These are phyloP conservation scores for Prenolepis imparis DNA, from an alignment of 2,888 invertebrate genomes.

Conservation along the genomic window DNA sequence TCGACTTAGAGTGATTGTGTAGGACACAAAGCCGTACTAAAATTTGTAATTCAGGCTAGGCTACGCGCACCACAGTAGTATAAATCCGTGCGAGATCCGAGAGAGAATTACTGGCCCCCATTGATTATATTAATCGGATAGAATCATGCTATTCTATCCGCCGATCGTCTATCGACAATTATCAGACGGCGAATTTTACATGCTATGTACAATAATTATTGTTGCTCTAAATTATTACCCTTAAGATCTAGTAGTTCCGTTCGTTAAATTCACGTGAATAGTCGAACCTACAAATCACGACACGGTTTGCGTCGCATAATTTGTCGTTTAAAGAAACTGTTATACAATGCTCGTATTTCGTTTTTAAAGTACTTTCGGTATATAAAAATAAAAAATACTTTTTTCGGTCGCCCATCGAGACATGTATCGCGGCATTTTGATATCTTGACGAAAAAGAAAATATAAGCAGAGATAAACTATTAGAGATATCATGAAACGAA, in stretches of 20 bases:
- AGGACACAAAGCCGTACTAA: constrained; percentile 29
- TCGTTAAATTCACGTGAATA: constrained; percentile 57
- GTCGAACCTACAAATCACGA: constrained; percentile 49
- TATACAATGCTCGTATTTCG: constrained; percentile 14
- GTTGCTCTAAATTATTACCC: constrained; percentile 63
- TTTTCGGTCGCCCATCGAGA: constrained; percentile 22
- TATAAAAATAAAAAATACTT: constrained; percentile 37
- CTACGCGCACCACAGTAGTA: constrained; percentile 81
- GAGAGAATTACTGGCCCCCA: constrained; percentile 86
- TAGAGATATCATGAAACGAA: background rate
- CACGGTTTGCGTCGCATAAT: constrained; percentile 5
- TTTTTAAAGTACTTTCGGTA: constrained; percentile 12
- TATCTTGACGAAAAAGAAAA: constrained; percentile 6
- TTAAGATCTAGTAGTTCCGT: constrained; percentile 74
- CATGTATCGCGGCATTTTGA: constrained; percentile 16
- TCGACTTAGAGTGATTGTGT: background rate
- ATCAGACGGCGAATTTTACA: constrained; percentile 64
- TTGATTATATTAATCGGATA: constrained; percentile 74
- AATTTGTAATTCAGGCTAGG: constrained; percentile 67
- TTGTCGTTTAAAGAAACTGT: constrained; percentile 37
- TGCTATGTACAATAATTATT: constrained; percentile 72
- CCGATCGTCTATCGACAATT: constrained; percentile 50
- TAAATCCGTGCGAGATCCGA: constrained; percentile 79
- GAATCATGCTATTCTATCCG: constrained; percentile 64
- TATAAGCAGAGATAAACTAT: background rate